Conservation (phyloP, 2,888 invertebrate genomes). For the Pseudococcus longispinus region DNA sequence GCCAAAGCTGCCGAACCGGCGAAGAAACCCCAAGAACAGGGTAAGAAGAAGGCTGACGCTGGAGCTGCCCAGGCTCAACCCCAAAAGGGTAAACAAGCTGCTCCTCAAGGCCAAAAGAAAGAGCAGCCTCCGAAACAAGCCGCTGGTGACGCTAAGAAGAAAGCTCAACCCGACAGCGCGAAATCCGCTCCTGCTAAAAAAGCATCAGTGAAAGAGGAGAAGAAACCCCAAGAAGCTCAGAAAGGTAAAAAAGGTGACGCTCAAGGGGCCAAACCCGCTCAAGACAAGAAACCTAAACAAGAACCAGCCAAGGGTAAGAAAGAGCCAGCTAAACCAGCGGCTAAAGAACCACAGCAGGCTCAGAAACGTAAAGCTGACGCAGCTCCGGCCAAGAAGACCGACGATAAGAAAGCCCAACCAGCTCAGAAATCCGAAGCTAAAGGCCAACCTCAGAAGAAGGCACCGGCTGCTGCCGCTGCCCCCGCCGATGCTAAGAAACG, state of each 20-base stretch:
- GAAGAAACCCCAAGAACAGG: conserved; percentile 45
- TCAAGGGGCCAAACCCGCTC: conserved; percentile 40
- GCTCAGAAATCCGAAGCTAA: conserved; percentile 57
- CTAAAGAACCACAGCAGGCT: conserved; percentile 55
- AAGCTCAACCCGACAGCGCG: not conserved
- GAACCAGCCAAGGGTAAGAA: conserved; percentile 54
- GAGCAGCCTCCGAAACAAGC: conserved; percentile 30
- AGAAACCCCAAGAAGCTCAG: conserved; percentile 47
- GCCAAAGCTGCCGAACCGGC: conserved; percentile 41
- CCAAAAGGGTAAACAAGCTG: conserved; percentile 1
- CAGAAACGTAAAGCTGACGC: conserved; percentile 17
- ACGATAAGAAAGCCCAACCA: conserved; percentile 52
- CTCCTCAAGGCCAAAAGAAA: conserved; percentile 54
- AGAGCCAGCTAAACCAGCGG: conserved; percentile 50
- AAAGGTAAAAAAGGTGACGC: conserved; percentile 55
- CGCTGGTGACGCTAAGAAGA: conserved; percentile 50
- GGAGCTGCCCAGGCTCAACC: conserved; percentile 25
- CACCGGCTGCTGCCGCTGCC: conserved; percentile 49
- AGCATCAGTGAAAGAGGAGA: conserved; percentile 45
- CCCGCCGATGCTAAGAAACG: conserved; percentile 53
- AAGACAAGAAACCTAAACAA: conserved; percentile 56
- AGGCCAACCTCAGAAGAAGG: conserved; percentile 57
- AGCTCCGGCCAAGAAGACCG: conserved; percentile 28
- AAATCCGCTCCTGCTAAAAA: conserved; percentile 51
- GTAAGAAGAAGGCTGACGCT: not conserved